A percentile compares a stretch with the other conserved stretches of the same genome.
Evolutionary conservation across 2,797 vertebrate species (phyloP).

Genomic region (Spheniscus humboldti): DNA sequence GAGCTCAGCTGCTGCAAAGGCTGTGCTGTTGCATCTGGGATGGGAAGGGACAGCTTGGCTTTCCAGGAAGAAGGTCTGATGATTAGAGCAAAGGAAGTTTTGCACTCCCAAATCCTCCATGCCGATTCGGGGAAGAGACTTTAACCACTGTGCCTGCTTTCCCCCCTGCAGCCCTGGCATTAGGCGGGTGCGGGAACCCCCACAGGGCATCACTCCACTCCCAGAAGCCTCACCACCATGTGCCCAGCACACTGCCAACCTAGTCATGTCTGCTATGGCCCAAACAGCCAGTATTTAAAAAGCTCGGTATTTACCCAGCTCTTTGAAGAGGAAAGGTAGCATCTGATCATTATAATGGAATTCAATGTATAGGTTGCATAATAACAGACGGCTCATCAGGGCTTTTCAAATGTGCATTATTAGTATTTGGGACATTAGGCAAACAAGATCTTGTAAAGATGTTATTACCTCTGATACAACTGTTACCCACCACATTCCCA

Average conservation of each 20-base stretch:
- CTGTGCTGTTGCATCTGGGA: background rate
- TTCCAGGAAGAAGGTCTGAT: background rate
- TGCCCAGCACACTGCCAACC: background rate
- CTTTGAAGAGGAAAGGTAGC: background rate
- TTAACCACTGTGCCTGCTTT: background rate
- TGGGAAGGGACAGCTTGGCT: background rate
- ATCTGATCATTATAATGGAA: background rate
- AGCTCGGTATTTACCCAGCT: background rate
- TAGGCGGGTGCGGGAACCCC: background rate
- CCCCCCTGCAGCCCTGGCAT: background rate
- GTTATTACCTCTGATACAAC: background rate
- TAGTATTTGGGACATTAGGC: background rate
- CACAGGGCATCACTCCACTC: background rate
- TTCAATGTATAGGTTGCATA: background rate
- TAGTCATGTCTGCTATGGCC: background rate
- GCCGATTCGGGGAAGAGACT: background rate
- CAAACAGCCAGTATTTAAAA: background rate
- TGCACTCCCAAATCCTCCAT: background rate
- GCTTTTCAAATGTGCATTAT: background rate
- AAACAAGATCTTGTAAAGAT: background rate
- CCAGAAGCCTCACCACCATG: background rate
- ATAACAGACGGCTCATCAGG: fast-evolving
- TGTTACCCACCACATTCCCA: background rate
- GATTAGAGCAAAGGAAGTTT: background rate
- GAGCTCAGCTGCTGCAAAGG: fast-evolving